Conservation (phyloP, 2,888 invertebrate species). For the Drosophila austrosaltans region DNA sequence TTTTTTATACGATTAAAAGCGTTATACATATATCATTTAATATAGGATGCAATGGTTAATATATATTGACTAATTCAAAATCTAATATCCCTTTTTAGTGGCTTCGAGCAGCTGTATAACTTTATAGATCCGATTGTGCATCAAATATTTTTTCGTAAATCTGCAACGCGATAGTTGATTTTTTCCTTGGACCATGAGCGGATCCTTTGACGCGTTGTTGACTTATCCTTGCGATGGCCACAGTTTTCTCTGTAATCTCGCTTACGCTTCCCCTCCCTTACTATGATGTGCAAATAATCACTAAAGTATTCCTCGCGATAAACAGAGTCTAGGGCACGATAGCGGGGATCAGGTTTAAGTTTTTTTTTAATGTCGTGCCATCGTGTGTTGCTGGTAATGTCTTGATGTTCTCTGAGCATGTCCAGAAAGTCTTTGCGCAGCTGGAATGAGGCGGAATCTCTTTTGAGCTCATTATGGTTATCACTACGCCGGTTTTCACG, state of each 20-base stretch:
- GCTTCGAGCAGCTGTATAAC: too few relatives aligned
- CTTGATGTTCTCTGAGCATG: constrained; percentile 93
- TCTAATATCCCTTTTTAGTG: not conserved
- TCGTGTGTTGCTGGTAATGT: constrained; percentile 94
- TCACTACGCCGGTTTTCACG: constrained; percentile 81
- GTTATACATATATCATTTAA: not conserved
- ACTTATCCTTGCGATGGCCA: not conserved
- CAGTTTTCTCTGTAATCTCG: not conserved
- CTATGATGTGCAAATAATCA: constrained; percentile 2
- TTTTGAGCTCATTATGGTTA: constrained; percentile 84
- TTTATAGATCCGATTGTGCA: not conserved
- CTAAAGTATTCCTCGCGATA: constrained; percentile 14
- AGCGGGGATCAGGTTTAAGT: constrained; percentile 1
- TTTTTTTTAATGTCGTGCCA: constrained; percentile 88
- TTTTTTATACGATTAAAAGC: not conserved
- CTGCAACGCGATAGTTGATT: not conserved
- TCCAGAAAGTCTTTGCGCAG: constrained; percentile 94
- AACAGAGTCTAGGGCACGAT: constrained; percentile 7
- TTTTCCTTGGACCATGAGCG: not conserved
- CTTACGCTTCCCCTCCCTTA: not conserved
- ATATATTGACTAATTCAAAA: too few relatives aligned
- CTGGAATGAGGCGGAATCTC: constrained; percentile 84
- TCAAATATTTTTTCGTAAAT: not conserved
- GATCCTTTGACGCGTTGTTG: not conserved
- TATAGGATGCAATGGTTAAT: not conserved